Base-by-base conservation (phyloP, 2,888 invertebrate species). In the Kryphioiulus occultus region DNA sequence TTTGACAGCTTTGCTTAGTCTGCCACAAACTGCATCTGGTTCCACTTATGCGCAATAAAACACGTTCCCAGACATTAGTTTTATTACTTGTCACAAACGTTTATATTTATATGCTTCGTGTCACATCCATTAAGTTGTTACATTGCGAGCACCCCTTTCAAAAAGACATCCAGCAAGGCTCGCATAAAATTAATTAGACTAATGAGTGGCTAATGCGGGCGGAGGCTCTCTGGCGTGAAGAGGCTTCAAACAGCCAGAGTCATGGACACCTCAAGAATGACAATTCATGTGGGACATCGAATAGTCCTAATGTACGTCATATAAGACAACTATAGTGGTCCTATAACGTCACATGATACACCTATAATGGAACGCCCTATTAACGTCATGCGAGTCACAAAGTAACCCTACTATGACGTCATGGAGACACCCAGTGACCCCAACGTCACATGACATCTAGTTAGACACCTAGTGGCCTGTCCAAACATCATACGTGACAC, bases 51-150 rank as follows among this genome's bases (percentile, higher is more conserved):
- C 68, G 68, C 68, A 26, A 68, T 68, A 68, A 68, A 68, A 68
- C 68, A 68, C 26, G 68, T 68, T 68, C 68, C 68, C 68, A 68
- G 68, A 68, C 68, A 68, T 68, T 68, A 68, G 68, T 68, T 68
- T 68, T 68, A 68, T 68, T 68, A 68, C 68, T 68, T 68, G 68
- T 68, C 68, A 68, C 68, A 68, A 68, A 68, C 68, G 68, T 68
- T 68, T 68, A 68, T 68, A 68, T 68, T 68, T 68, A 26, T 68
- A 68, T 26, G 68, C 68, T 68, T 10, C 26, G n/a, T 68, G 68
- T 26, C 68, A 68, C 68, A 68, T 68, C 68, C 68, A 68, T 68
- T 68, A 26, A 68, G 26, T 68, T 68, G 68, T 68, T 68, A 68
- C 22, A 68, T 68, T 68, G 26, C 22, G 26, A 68, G 68, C 26